Percentiles rank a stretch among this genome's conserved stretches.
Conservation (phyloP, 2,113 vertebrate genomes). For the Hypanus sabinus region DNA sequence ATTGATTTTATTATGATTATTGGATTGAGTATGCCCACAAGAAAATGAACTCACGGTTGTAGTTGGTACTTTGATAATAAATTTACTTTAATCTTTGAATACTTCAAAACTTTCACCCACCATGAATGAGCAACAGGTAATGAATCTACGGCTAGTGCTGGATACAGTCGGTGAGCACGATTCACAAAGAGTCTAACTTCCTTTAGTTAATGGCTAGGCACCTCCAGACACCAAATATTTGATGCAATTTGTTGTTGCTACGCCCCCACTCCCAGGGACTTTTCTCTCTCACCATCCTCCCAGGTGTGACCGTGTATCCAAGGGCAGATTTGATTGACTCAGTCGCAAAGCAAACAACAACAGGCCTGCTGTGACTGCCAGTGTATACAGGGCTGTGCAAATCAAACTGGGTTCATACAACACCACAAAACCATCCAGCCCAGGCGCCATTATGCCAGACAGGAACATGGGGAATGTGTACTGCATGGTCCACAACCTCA, state of each 20-base stretch:
- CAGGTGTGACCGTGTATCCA: not conserved
- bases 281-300: not conserved
- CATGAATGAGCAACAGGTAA: not conserved
- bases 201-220: not conserved
- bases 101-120: not conserved
- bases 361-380: not conserved
- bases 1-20: too few relatives aligned
- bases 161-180: not conserved
- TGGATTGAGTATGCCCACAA: too few relatives aligned
- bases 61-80: too few relatives aligned
- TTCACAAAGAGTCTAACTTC: not conserved
- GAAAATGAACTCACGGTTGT: not conserved
- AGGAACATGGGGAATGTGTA: conserved; percentile 4
- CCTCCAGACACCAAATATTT: conserved; percentile 6
- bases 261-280: not conserved
- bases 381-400: not conserved
- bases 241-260: not conserved
- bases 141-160: not conserved
- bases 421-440: not conserved
- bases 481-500: not conserved
- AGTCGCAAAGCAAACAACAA: not conserved
- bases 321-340: not conserved
- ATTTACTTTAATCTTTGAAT: not conserved
- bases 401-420: not conserved
- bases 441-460: not conserved